A percentile compares a stretch with the other conserved stretches of the same genome.
These are phyloP conservation scores for Fulmarus glacialis DNA, from an alignment of 2,113 vertebrate genomes.

Conservation along the genomic window DNA sequence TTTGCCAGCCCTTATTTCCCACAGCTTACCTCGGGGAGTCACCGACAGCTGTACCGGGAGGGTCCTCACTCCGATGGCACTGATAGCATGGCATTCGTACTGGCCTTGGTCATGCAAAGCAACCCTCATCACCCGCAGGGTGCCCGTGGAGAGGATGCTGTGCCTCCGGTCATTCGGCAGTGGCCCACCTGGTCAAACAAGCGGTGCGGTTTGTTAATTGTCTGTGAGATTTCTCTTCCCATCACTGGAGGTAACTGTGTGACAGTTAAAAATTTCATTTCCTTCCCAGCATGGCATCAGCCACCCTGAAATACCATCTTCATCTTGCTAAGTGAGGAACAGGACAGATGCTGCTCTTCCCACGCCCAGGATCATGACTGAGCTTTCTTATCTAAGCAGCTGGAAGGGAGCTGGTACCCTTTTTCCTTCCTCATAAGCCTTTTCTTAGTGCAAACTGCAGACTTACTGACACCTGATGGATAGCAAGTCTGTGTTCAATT, in stretches of 20 bases:
- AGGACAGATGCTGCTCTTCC: background rate
- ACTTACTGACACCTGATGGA: background rate
- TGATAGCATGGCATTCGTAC: slow-evolving; percentile 76
- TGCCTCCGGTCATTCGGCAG: slow-evolving; percentile 65
- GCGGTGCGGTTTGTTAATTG: background rate
- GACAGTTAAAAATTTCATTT: background rate
- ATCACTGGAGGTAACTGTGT: background rate
- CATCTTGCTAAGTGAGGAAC: background rate
- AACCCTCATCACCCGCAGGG: slow-evolving; percentile 59
- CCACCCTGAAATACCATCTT: background rate
- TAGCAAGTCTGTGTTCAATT: background rate
- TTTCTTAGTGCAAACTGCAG: background rate
- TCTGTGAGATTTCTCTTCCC: fast-evolving
- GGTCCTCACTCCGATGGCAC: slow-evolving; percentile 49
- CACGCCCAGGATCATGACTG: background rate
- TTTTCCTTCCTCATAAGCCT: background rate
- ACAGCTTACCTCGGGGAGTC: slow-evolving; percentile 51
- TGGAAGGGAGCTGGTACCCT: background rate
- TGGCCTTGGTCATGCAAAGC: slow-evolving; percentile 70
- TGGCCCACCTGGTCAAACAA: slow-evolving; percentile 29
- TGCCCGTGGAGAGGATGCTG: slow-evolving; percentile 63
- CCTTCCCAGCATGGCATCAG: background rate
- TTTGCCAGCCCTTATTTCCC: background rate
- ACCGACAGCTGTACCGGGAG: slow-evolving; percentile 50
- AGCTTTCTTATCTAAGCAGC: background rate